A percentile compares a stretch with the other conserved stretches of the same genome.
These are phyloP conservation scores for Lota lota DNA, from an alignment of 2,113 vertebrate genomes.

Conservation along the genomic window DNA sequence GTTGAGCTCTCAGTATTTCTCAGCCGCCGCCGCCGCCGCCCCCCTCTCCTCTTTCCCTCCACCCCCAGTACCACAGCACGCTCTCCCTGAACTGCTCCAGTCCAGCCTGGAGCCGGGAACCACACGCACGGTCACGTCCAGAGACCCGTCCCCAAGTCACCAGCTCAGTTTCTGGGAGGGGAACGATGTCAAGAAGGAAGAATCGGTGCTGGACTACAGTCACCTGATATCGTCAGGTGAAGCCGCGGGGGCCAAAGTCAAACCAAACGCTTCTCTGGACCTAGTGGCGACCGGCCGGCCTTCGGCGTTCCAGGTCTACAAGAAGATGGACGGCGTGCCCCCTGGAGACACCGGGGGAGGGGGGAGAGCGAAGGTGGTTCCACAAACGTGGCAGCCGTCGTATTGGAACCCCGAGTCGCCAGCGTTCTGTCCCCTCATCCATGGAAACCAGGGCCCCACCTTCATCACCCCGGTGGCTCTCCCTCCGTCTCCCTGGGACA, in stretches of 20 bases:
- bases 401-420: slow-evolving; percentile 82
- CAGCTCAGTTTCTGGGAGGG: slow-evolving; percentile 30
- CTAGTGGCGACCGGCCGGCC: slow-evolving; percentile 50
- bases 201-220: slow-evolving; percentile 51
- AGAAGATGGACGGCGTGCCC: slow-evolving; percentile 45
- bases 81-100: slow-evolving; percentile 59
- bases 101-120: slow-evolving; percentile 35
- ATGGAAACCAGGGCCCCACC: slow-evolving; percentile 55
- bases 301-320: slow-evolving; percentile 75
- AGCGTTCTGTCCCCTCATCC: slow-evolving; percentile 69
- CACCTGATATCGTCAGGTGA: slow-evolving; percentile 35
- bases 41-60: slow-evolving; percentile 30
- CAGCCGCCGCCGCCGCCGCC: slow-evolving; percentile 5
- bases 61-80: slow-evolving; percentile 30
- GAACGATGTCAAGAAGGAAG: slow-evolving; percentile 4
- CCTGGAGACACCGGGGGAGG: slow-evolving; percentile 16
- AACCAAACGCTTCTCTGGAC: slow-evolving; percentile 39
- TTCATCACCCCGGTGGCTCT: slow-evolving; percentile 83
- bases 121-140: slow-evolving; percentile 12
- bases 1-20: neutral
- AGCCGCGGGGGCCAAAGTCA: slow-evolving; percentile 17
- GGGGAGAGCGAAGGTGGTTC: slow-evolving; percentile 32
- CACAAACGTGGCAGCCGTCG: slow-evolving; percentile 11
- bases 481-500: slow-evolving; percentile 67
- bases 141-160: slow-evolving; percentile 29